phyloP scores from a whole-genome alignment of 2,797 vertebrate genomes.

The Choloepus didactylus region DNA sequence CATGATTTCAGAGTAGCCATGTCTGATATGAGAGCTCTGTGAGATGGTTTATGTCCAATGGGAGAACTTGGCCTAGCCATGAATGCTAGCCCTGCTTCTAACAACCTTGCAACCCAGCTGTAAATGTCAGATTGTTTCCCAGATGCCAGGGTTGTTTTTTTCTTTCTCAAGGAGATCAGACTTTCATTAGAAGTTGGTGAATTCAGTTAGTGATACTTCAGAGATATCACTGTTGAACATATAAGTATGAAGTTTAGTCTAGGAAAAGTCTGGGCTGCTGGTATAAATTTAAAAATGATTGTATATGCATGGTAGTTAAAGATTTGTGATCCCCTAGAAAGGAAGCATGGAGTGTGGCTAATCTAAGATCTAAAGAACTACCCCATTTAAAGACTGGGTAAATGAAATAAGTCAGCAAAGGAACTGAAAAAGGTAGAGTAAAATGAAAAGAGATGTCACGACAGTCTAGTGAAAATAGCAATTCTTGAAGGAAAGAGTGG shows the following conservation, averaged over 20 bases:
- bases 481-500: not conserved
- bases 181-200: not conserved
- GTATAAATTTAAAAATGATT: not conserved
- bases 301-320: not conserved
- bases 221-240: not conserved
- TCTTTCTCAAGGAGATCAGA: not conserved
- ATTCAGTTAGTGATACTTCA: not conserved
- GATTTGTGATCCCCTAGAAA: not conserved
- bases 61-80: not conserved
- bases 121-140: not conserved
- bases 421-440: not conserved
- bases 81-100: not conserved
- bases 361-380: slow-evolving; percentile 2
- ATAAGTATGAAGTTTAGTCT: not conserved
- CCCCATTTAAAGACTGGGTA: not conserved
- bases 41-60: not conserved
- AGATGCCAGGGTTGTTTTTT: not conserved
- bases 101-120: not conserved
- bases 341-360: not conserved
- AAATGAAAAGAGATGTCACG: not conserved
- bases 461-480: not conserved
- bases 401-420: not conserved
- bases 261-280: not conserved
- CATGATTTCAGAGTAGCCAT: not conserved
- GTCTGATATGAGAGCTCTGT: not conserved